Base-by-base conservation (phyloP, 2,113 vertebrate species). In the Pygoscelis antarcticus region DNA sequence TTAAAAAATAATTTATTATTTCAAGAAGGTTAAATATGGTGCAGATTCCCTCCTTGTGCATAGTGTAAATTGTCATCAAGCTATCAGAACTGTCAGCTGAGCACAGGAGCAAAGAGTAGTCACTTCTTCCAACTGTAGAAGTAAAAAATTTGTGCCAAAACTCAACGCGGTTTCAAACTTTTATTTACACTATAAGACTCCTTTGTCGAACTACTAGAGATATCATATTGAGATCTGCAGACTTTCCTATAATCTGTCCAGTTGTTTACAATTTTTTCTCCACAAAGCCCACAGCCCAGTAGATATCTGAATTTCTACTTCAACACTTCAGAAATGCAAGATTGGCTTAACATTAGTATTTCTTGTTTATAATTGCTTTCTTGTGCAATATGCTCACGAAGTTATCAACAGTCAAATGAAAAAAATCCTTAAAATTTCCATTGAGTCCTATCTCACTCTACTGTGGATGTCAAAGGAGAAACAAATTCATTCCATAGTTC, bases 161-260 rank as follows among this genome's bases (percentile, higher is more conserved):
- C 9, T 77, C 36, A 34, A 4, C 0, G 1, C 0, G 1, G 46
- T 49, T 69, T 61, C 15, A 69, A 72, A 27, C 3, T n/a, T 14
- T 42, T 52, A 19, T 54, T 82, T 74, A 19, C 4, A 3, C 11
- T 23, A 4, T 23, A 74, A 4, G 13, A 60, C 16, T 52, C 8
- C 10, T 20, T n/a, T 74, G 15, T 58, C 12, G 47, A 58, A 51
- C 9, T 58, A 58, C 2, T 8, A 61, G 26, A 64, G 26, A 64
- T 72, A 54, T 6, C 22, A 89, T 85, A 57, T 22, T 1, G 3
- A 68, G 36, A 66, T 34, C 46, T 2, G 4, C 16, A 64, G 25
- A 66, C 3, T 57, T 77, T 44, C 58, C 29, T 54, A 34, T 68
- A 58, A n/a, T 3, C 10, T 21, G 1, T 40, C 4, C 10, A 86